These are phyloP conservation scores for Colinus virginianus DNA, from an alignment of 2,113 vertebrate species.

Conservation along the genomic window DNA sequence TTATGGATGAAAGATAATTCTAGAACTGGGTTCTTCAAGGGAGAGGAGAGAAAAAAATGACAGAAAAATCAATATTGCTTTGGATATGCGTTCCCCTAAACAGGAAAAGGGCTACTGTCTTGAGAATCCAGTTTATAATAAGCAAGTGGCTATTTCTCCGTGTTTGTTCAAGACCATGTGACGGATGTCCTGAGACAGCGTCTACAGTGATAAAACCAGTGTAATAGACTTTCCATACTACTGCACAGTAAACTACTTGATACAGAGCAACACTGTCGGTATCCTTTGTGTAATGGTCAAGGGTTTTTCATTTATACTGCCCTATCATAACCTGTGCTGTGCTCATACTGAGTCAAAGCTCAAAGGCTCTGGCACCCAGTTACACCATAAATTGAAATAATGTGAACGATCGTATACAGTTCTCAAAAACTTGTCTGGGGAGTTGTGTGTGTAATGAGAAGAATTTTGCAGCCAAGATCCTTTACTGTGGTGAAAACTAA, in stretches of 20 bases:
- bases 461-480: not conserved
- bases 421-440: not conserved
- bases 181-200: slow-evolving; percentile 2
- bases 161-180: slow-evolving; percentile 33
- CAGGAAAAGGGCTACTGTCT: not conserved
- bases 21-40: not conserved
- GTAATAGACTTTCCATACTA: not conserved
- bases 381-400: slow-evolving; percentile 60
- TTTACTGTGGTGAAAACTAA: not conserved
- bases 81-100: not conserved
- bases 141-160: not conserved
- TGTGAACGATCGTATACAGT: slow-evolving; percentile 32
- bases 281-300: slow-evolving; percentile 19
- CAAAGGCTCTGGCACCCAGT: slow-evolving; percentile 31
- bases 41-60: not conserved
- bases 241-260: slow-evolving; percentile 8
- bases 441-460: not conserved
- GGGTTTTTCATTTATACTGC: slow-evolving; percentile 34
- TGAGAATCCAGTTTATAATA: not conserved
- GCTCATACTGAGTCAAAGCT: slow-evolving; percentile 31
- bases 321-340: slow-evolving; percentile 10
- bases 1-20: not conserved
- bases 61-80: slow-evolving; percentile 14
- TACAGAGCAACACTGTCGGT: not conserved
- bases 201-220: slow-evolving; percentile 35